Conservation (phyloP, 2,797 vertebrate genomes). For the Typhlichthys subterraneus region DNA sequence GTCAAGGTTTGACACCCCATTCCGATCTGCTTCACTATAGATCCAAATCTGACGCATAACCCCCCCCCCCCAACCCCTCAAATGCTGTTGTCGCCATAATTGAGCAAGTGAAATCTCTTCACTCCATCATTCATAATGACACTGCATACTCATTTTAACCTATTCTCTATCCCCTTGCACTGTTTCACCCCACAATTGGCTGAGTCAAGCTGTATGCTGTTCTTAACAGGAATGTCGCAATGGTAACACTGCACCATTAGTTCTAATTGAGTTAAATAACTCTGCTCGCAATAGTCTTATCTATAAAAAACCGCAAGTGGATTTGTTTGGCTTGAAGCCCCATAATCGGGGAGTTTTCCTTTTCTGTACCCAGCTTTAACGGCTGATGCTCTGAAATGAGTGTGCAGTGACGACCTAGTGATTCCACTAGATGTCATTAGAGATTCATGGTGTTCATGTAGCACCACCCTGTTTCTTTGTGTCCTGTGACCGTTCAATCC, state of each 20-base stretch:
- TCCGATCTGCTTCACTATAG: constrained; percentile 86
- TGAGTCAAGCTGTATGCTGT: constrained; percentile 34
- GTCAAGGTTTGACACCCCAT: constrained; percentile 93
- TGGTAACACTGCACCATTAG: constrained; percentile 6
- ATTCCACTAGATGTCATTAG: constrained; percentile 63
- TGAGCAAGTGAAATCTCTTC: constrained; percentile 61
- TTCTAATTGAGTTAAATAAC: no score
- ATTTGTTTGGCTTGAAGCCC: constrained; percentile 18
- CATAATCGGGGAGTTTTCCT: constrained; percentile 9
- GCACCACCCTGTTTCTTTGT: constrained; percentile 42
- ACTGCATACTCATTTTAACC: constrained; percentile 80
- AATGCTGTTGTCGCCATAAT: constrained; percentile 63
- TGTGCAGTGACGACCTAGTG: constrained; percentile 71
- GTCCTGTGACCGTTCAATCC: constrained; percentile 52
- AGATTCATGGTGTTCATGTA: constrained; percentile 58
- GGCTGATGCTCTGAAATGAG: constrained; percentile 69
- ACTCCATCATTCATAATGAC: constrained; percentile 58
- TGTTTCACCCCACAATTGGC: constrained; percentile 54
- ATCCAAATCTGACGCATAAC: constrained; percentile 84
- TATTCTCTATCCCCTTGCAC: constrained; percentile 25
- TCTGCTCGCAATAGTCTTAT: constrained; percentile 7
- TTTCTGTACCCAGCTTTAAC: constrained; percentile 15
- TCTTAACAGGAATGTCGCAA: constrained; percentile 15
- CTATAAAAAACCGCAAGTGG: constrained; percentile 6
- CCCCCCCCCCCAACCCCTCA: constrained; percentile 11